Evolutionary conservation across 1,140 invertebrate genomes (phyloP).

Genomic region (Cotesia typhae): DNA sequence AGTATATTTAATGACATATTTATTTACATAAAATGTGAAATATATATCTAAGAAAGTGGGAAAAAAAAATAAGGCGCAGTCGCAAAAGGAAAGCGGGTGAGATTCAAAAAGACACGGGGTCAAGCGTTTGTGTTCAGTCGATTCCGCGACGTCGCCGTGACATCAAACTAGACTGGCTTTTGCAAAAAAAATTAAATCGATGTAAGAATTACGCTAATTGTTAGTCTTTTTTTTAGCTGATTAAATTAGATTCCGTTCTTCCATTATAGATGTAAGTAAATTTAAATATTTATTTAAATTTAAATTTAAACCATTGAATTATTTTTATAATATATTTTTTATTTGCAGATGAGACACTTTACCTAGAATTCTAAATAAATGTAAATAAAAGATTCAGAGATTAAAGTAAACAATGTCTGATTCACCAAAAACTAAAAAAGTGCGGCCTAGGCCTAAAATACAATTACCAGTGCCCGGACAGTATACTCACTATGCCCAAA

Average conservation of each 20-base stretch:
- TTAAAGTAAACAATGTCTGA: conserved; percentile 49
- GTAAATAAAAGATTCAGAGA: no score
- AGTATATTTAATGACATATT: no score
- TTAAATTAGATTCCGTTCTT: not conserved
- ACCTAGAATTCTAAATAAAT: no score
- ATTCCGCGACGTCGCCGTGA: conserved; percentile 35
- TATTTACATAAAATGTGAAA: no score
- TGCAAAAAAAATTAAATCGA: not conserved
- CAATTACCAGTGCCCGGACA: conserved; percentile 66
- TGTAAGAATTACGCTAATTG: not conserved
- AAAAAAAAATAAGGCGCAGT: conserved; percentile 26
- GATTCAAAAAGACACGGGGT: conserved; percentile 30
- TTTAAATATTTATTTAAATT: no score
- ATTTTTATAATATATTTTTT: not conserved
- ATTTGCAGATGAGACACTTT: no score
- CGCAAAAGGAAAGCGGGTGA: conserved; percentile 30
- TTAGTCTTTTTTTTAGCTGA: not conserved
- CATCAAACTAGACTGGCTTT: conserved; percentile 1
- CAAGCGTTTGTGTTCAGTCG: conserved; percentile 25
- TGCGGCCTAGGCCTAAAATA: conserved; percentile 64
- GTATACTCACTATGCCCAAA: conserved; percentile 55
- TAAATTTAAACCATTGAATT: no score
- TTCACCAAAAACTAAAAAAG: conserved; percentile 54
- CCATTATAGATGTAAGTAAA: no score
- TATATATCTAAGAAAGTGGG: not conserved